Conservation (phyloP, 1,140 invertebrate genomes). For the Halesus radiatus region DNA sequence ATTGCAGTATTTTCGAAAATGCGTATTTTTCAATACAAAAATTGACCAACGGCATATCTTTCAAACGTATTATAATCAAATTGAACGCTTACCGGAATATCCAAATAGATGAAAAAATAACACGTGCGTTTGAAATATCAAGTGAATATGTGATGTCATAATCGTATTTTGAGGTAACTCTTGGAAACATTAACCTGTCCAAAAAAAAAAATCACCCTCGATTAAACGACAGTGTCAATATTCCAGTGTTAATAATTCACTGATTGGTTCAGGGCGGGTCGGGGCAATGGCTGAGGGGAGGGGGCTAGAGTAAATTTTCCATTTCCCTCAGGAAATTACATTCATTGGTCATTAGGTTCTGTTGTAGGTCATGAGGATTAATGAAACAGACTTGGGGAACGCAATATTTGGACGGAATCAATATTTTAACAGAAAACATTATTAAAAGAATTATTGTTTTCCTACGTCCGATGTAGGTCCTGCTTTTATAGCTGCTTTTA, state of each 20-base stretch:
- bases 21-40: no score
- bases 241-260: slow-evolving; percentile 36
- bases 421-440: slow-evolving; percentile 33
- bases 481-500: no score
- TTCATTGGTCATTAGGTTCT: slow-evolving; percentile 41
- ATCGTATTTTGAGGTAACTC: not conserved
- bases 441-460: not conserved
- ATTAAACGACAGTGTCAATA: slow-evolving; percentile 33
- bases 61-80: no score
- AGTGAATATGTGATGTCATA: not conserved
- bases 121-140: not conserved
- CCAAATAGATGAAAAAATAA: no score
- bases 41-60: no score
- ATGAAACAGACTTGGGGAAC: slow-evolving; percentile 22
- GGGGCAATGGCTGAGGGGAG: not conserved
- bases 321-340: slow-evolving; percentile 44
- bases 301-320: slow-evolving; percentile 36
- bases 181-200: not conserved
- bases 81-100: no score
- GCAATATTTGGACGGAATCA: slow-evolving; percentile 10
- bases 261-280: slow-evolving; percentile 9
- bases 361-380: slow-evolving; percentile 25
- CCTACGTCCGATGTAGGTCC: no score
- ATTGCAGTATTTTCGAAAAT: no score
- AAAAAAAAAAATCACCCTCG: slow-evolving; percentile 21